Evolutionary conservation across 1,140 invertebrate species (phyloP), one percentile per base, ranked within the genome.

Genomic region (Zaprionus ghesquierei): DNA sequence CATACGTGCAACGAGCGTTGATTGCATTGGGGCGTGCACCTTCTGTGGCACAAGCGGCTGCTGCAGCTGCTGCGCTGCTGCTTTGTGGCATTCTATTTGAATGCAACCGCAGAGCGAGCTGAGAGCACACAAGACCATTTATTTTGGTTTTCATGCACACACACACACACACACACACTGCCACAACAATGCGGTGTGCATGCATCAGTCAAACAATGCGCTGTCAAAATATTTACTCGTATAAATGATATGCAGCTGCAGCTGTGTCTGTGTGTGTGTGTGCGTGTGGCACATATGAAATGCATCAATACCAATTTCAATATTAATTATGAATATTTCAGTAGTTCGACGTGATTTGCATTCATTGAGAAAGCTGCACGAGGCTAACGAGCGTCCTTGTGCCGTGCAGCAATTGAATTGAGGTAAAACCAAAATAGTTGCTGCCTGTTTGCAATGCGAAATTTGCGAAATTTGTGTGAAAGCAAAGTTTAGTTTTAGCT

Each of bases 151-250:
- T 12, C 27, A 60, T 33, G n/a, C 35, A 49, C 54, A 58, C 33
- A 41, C 23, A 59, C 58, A 69, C 58, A 62, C 31, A 55, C 5
- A 53, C 27, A 69, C 35, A 54, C 4, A 33, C 13, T 64, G 44
- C 71, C 65, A 63, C 65, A 69, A 70, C 49, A 54, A 33, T 71
- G 75, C 49, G 75, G 75, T 75, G 66, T 49, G 27, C 62, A 50
- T 69, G 56, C 62, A 64, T 59, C 65, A 74, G 71, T 72, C 70
- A 72, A 81, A 81, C 81, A 81, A 72, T 81, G 50, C 70, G 58
- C 59, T 69, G 66, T 69, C 77, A 75, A 82, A 79, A 84, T 77
- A 76, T 72, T 69, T 65, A 69, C 77, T 69, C 72, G 54, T 79
- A 85, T 79, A 82, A 79, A 69, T 76, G 61, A 72, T 70, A 31